These are phyloP conservation scores for Conops quadrifasciatus DNA, from an alignment of 2,888 invertebrate species.

Conservation along the genomic window DNA sequence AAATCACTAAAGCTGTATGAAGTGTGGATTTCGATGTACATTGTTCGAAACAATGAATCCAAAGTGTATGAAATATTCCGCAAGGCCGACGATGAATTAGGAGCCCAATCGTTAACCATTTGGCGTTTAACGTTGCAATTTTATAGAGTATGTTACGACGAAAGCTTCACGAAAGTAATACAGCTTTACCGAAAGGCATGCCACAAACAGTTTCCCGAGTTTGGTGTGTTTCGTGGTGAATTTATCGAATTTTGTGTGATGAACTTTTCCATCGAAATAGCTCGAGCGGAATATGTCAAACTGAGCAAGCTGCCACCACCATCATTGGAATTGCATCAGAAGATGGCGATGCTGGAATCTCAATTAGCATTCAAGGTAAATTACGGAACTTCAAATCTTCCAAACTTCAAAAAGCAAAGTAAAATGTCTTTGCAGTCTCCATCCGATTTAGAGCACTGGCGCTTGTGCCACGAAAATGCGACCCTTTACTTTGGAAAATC, in stretches of 20 bases:
- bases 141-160: slow-evolving; percentile 54
- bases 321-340: slow-evolving; percentile 70
- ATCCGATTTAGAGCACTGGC: slow-evolving; percentile 66
- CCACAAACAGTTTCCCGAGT: slow-evolving; percentile 49
- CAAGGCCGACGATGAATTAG: slow-evolving; percentile 55
- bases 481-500: slow-evolving; percentile 74
- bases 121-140: slow-evolving; percentile 57
- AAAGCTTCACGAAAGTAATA: slow-evolving; percentile 48
- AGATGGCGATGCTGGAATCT: slow-evolving; percentile 69
- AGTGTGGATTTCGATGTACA: slow-evolving; percentile 65
- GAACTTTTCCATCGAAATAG: slow-evolving; percentile 65
- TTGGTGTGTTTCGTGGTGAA: slow-evolving; percentile 53
- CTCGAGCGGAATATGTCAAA: slow-evolving; percentile 71
- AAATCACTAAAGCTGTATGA: slow-evolving; percentile 68
- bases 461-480: slow-evolving; percentile 72
- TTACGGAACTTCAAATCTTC: no score
- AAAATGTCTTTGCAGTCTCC: slow-evolving; percentile 39
- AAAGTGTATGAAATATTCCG: slow-evolving; percentile 64
- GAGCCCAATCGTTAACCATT: slow-evolving; percentile 49
- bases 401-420: background rate
- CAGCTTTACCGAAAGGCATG: slow-evolving; percentile 55
- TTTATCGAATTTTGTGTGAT: slow-evolving; percentile 54
- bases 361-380: slow-evolving; percentile 44
- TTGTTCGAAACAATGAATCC: slow-evolving; percentile 63
- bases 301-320: slow-evolving; percentile 70